Evolutionary conservation across 2,113 vertebrate genomes (phyloP).

Genomic region (Lucifuga dentata): DNA sequence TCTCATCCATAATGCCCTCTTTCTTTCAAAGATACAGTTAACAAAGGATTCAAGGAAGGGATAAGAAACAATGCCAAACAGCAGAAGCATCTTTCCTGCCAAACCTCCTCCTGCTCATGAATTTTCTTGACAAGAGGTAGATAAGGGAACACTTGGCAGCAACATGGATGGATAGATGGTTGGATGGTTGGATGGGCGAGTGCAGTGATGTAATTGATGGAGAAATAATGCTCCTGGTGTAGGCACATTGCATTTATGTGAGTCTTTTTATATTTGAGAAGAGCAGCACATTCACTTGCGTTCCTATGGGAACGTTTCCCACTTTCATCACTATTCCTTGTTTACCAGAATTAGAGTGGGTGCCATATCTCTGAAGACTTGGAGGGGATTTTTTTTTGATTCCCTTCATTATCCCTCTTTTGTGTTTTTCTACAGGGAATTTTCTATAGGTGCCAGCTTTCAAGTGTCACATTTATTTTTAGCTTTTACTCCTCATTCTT

Average conservation of each 20-base stretch:
- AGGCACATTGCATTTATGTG: slow-evolving; percentile 38
- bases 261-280: slow-evolving; percentile 26
- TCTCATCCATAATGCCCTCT: slow-evolving; percentile 19
- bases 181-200: slow-evolving; percentile 25
- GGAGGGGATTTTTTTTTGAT: slow-evolving; percentile 46
- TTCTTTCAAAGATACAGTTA: slow-evolving; percentile 8
- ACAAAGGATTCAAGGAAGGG: slow-evolving; percentile 48
- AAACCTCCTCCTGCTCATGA: slow-evolving; percentile 39
- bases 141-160: slow-evolving; percentile 62
- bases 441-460: slow-evolving; percentile 52
- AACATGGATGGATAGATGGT: slow-evolving; percentile 16
- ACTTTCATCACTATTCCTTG: slow-evolving; percentile 58
- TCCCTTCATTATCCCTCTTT: slow-evolving; percentile 24
- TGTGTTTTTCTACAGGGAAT: slow-evolving; percentile 22
- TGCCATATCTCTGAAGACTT: slow-evolving; percentile 38
- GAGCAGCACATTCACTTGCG: slow-evolving; percentile 49
- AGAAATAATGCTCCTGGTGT: slow-evolving; percentile 51
- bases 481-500: slow-evolving; percentile 27
- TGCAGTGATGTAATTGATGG: slow-evolving; percentile 53
- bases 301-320: slow-evolving; percentile 61
- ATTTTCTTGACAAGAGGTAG: slow-evolving; percentile 36
- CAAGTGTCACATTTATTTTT: neutral
- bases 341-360: slow-evolving; percentile 42
- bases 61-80: slow-evolving; percentile 39
- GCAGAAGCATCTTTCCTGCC: slow-evolving; percentile 32